Conservation (phyloP, 1,140 invertebrate species). For the Leptonema lineaticorne region DNA sequence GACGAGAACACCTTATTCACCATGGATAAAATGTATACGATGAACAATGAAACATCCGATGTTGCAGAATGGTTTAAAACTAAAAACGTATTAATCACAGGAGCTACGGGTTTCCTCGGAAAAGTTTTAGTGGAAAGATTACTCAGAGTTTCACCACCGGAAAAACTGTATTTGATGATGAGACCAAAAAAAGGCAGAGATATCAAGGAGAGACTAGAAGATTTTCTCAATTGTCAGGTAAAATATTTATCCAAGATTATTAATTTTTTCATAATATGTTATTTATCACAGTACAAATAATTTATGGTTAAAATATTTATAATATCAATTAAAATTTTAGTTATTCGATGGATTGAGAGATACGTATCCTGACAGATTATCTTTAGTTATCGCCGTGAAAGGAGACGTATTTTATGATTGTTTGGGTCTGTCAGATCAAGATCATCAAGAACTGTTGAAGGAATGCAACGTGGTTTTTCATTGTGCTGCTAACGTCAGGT, state of each 20-base stretch:
- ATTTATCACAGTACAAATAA: too few relatives aligned
- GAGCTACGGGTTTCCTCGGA: conserved; percentile 79
- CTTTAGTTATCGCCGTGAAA: conserved; percentile 74
- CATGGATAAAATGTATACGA: too few relatives aligned
- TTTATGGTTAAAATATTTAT: too few relatives aligned
- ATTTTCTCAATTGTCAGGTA: conserved; percentile 62
- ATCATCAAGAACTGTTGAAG: conserved; percentile 57
- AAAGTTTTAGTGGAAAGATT: conserved; percentile 88
- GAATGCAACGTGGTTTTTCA: conserved; percentile 82
- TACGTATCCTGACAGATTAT: conserved; percentile 60
- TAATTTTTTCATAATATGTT: too few relatives aligned
- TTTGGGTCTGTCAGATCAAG: conserved; percentile 70
- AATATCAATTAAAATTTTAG: too few relatives aligned
- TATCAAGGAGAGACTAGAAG: conserved; percentile 64
- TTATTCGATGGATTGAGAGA: conserved; percentile 68
- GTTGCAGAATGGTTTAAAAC: conserved; percentile 45
- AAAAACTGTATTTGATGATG: conserved; percentile 77
- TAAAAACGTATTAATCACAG: conserved; percentile 50
- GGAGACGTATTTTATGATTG: conserved; percentile 83
- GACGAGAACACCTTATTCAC: too few relatives aligned
- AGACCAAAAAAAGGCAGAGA: conserved; percentile 76
- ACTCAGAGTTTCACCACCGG: conserved; percentile 69
- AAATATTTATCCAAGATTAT: background rate
- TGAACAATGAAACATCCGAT: too few relatives aligned
- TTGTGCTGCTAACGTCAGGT: conserved; percentile 80